phyloP scores from a whole-genome alignment of 2,888 invertebrate genomes.

The Chydorus sphaericus region DNA sequence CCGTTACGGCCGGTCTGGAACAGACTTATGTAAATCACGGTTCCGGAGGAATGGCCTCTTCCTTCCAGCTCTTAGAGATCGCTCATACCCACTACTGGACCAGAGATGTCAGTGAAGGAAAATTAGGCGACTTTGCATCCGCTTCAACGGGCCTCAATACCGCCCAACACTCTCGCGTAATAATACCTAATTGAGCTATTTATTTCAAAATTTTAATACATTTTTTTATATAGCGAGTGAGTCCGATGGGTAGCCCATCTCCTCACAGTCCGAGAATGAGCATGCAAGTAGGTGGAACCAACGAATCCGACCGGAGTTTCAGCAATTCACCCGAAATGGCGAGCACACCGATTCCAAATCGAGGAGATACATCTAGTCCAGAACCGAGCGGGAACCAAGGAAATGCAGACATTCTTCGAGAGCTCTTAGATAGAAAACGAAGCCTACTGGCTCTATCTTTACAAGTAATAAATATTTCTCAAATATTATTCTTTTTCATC shows the following conservation, averaged over 20 bases:
- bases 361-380: slow-evolving; percentile 12
- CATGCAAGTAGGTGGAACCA: slow-evolving; percentile 36
- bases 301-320: slow-evolving; percentile 35
- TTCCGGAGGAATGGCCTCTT: slow-evolving; percentile 91
- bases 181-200: not conserved
- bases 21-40: slow-evolving; percentile 85
- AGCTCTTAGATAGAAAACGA: slow-evolving; percentile 75
- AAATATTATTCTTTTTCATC: not conserved
- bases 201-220: not conserved
- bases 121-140: slow-evolving; percentile 22
- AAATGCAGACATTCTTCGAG: slow-evolving; percentile 74
- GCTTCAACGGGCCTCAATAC: slow-evolving; percentile 29
- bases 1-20: slow-evolving; percentile 79
- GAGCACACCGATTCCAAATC: not conserved
- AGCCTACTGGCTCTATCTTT: slow-evolving; percentile 58
- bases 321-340: slow-evolving; percentile 42
- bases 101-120: slow-evolving; percentile 52
- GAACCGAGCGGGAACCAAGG: too few relatives aligned
- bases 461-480: slow-evolving; percentile 40
- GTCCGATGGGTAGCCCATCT: slow-evolving; percentile 52
- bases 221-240: slow-evolving; percentile 35
- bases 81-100: slow-evolving; percentile 98
- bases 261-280: slow-evolving; percentile 43
- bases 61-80: slow-evolving; percentile 92
- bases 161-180: slow-evolving; percentile 35